These are phyloP conservation scores for Drosophila saltans DNA, from an alignment of 1,140 invertebrate genomes.

Conservation along the genomic window DNA sequence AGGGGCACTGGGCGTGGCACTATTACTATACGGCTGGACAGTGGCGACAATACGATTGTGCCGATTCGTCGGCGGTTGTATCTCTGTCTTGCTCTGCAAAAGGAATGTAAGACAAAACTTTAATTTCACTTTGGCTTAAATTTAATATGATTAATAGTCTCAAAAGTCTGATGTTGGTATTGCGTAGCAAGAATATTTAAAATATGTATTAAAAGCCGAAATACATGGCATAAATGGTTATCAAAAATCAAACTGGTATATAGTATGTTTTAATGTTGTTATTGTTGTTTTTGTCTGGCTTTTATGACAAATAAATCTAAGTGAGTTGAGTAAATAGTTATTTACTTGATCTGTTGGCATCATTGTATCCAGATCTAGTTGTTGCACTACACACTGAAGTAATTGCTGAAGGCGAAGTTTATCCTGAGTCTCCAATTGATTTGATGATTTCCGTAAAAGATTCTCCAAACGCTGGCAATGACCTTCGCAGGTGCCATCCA, in stretches of 20 bases:
- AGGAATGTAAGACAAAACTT: conserved; percentile 44
- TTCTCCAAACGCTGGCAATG: conserved; percentile 64
- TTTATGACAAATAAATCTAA: conserved; percentile 26
- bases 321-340: not conserved
- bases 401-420: conserved; percentile 85
- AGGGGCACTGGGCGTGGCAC: conserved; percentile 61
- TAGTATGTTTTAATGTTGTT: not conserved
- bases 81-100: conserved; percentile 41
- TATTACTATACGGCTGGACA: conserved; percentile 78
- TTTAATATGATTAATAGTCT: conserved; percentile 6
- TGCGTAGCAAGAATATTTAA: conserved; percentile 7
- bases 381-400: conserved; percentile 85
- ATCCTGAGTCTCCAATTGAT: conserved; percentile 83
- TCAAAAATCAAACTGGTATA: not conserved
- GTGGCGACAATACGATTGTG: conserved; percentile 77
- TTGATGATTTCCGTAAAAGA: conserved; percentile 53
- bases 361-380: conserved; percentile 84
- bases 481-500: conserved; percentile 73
- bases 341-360: conserved; percentile 59
- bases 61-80: conserved; percentile 10
- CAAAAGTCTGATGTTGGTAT: not conserved
- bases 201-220: conserved; percentile 16
- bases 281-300: not conserved
- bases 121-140: conserved; percentile 45
- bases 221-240: not conserved